Percentiles rank a stretch among this genome's conserved stretches.
phyloP scores from a whole-genome alignment of 2,888 invertebrate species.

The Drosophila hamatofila region DNA sequence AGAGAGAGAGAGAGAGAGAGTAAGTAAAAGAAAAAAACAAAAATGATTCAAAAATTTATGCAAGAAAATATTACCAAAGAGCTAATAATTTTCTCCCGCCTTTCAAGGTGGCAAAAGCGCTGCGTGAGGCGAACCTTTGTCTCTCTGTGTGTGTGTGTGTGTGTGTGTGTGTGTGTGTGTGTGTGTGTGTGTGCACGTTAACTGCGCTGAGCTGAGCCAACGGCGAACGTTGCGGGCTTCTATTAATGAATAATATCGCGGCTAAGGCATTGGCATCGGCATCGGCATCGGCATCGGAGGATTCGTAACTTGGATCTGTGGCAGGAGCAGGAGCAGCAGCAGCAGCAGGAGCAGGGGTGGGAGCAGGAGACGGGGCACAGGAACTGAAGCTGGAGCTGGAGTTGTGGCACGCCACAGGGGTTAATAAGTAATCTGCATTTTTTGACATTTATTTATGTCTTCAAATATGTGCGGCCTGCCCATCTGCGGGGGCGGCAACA shows the following conservation, averaged over 20 bases:
- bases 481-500: conserved; percentile 5
- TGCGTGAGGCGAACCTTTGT: conserved; percentile 47
- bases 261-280: conserved; percentile 61
- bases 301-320: conserved; percentile 3
- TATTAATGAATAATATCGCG: conserved; percentile 84
- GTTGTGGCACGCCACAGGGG: conserved; percentile 82
- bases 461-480: conserved; percentile 71
- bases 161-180: neutral
- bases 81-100: conserved; percentile 82
- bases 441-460: conserved; percentile 85
- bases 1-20: conserved; percentile 23
- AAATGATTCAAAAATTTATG: conserved; percentile 78
- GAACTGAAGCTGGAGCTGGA: conserved; percentile 20
- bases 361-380: conserved; percentile 5
- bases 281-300: conserved; percentile 49
- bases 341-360: neutral
- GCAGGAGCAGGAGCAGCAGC: neutral
- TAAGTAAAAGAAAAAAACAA: conserved; percentile 33
- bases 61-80: conserved; percentile 84
- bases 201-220: conserved; percentile 41
- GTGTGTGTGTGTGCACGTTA: conserved; percentile 25
- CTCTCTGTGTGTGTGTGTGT: conserved; percentile 1
- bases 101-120: conserved; percentile 74
- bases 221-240: conserved; percentile 53
- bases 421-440: conserved; percentile 85